Conservation (phyloP, 2,888 invertebrate species). For the Chrysolina americana region DNA sequence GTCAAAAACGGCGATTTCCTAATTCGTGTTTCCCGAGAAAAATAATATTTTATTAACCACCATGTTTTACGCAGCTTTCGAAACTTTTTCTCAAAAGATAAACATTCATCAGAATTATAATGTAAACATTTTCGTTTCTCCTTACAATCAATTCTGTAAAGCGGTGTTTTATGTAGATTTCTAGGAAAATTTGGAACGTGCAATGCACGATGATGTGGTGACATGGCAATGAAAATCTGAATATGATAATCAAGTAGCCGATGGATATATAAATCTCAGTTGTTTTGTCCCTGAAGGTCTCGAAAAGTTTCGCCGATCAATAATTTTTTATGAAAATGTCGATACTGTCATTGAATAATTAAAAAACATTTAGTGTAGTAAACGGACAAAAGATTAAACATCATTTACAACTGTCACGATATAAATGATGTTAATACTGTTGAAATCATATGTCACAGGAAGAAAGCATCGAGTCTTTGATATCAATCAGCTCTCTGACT, state of each 20-base stretch:
- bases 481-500: too few relatives aligned
- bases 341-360: too few relatives aligned
- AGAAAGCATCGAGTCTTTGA: too few relatives aligned
- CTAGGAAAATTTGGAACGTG: not conserved
- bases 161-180: not conserved
- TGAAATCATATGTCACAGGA: too few relatives aligned
- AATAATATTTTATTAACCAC: conserved; percentile 4
- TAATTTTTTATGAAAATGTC: too few relatives aligned
- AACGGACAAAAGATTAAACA: too few relatives aligned
- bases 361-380: too few relatives aligned
- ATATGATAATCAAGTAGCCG: not conserved
- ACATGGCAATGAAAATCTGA: not conserved
- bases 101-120: conserved; percentile 20
- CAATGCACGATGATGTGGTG: not conserved
- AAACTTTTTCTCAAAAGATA: conserved; percentile 18
- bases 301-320: too few relatives aligned
- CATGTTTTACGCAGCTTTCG: not conserved
- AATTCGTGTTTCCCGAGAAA: not conserved
- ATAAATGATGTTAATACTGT: too few relatives aligned
- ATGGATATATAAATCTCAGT: too few relatives aligned
- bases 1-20: not conserved
- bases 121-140: conserved; percentile 10
- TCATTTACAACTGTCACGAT: too few relatives aligned
- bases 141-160: conserved; percentile 6
- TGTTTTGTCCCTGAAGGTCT: too few relatives aligned